A percentile compares a stretch with the other conserved stretches of the same genome.
phyloP scores from a whole-genome alignment of 2,113 vertebrate genomes.

The Takifugu flavidus region DNA sequence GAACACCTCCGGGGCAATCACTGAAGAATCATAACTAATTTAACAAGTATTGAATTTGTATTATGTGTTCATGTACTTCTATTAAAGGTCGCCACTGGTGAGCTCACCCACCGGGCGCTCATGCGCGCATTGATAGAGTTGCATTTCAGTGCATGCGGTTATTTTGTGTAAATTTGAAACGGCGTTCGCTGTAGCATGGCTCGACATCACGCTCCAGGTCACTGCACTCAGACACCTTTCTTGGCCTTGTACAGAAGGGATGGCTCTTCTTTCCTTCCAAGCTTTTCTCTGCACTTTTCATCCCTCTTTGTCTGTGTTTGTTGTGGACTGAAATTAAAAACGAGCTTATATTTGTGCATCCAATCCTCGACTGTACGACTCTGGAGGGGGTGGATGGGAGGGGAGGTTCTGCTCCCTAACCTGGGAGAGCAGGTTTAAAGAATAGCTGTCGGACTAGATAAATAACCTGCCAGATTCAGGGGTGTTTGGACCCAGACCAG shows the following conservation, averaged over 20 bases:
- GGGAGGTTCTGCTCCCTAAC: too few relatives aligned
- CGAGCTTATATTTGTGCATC: neutral
- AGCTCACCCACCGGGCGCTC: slow-evolving; percentile 39
- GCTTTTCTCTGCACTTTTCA: slow-evolving; percentile 14
- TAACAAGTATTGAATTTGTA: slow-evolving; percentile 41
- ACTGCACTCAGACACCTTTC: slow-evolving; percentile 55
- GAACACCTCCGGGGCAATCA: slow-evolving; percentile 43
- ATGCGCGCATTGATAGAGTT: slow-evolving; percentile 13
- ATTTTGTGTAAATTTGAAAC: slow-evolving; percentile 13
- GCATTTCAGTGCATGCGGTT: slow-evolving; percentile 34
- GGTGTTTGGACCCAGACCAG: too few relatives aligned
- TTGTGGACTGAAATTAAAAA: slow-evolving; percentile 60
- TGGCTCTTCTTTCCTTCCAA: neutral
- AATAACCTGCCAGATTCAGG: too few relatives aligned
- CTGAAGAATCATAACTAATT: slow-evolving; percentile 33
- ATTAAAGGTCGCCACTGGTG: slow-evolving; percentile 40
- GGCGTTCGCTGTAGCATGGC: slow-evolving; percentile 52
- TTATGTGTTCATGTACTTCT: slow-evolving; percentile 41
- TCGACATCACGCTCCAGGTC: slow-evolving; percentile 27
- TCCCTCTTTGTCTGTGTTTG: slow-evolving; percentile 20
- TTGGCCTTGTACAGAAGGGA: slow-evolving; percentile 32
- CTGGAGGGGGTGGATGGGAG: too few relatives aligned
- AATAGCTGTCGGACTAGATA: too few relatives aligned
- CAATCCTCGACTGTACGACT: neutral
- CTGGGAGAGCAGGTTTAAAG: too few relatives aligned